phyloP scores from a whole-genome alignment of 2,888 invertebrate species.

The Blastobasis lacticolella region DNA sequence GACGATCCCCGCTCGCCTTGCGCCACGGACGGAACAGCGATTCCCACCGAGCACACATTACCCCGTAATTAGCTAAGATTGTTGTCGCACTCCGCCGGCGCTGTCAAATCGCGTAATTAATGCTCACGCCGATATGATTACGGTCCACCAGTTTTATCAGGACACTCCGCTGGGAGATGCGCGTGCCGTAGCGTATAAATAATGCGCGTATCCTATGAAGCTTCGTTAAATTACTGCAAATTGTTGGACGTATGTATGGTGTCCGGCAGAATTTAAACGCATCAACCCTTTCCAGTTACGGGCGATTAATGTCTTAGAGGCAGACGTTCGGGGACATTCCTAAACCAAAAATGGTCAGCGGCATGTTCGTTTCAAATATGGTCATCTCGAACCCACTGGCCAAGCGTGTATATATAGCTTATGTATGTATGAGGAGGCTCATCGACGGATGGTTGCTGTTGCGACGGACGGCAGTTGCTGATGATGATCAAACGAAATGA shows the following conservation, averaged over 20 bases:
- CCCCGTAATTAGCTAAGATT: slow-evolving; percentile 57
- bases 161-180: slow-evolving; percentile 49
- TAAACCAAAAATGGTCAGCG: too few species aligned
- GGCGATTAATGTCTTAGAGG: background rate
- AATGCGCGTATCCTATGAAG: slow-evolving; percentile 15
- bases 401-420: too few species aligned
- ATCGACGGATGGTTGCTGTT: too few species aligned
- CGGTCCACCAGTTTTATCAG: slow-evolving; percentile 60
- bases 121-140: slow-evolving; percentile 63
- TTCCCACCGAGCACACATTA: slow-evolving; percentile 34
- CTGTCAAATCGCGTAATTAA: slow-evolving; percentile 59
- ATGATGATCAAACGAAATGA: too few species aligned
- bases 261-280: slow-evolving; percentile 2
- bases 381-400: too few species aligned
- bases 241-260: slow-evolving; percentile 12
- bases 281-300: too few species aligned
- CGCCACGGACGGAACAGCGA: slow-evolving; percentile 25
- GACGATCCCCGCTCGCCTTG: slow-evolving; percentile 39
- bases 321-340: slow-evolving; percentile 7
- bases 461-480: too few species aligned
- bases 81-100: slow-evolving; percentile 41
- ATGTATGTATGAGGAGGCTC: too few species aligned
- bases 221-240: slow-evolving; percentile 13
- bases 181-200: slow-evolving; percentile 33
- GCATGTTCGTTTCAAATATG: too few species aligned